Evolutionary conservation across 2,113 vertebrate genomes (phyloP).

Genomic region (Carollia perspicillata): DNA sequence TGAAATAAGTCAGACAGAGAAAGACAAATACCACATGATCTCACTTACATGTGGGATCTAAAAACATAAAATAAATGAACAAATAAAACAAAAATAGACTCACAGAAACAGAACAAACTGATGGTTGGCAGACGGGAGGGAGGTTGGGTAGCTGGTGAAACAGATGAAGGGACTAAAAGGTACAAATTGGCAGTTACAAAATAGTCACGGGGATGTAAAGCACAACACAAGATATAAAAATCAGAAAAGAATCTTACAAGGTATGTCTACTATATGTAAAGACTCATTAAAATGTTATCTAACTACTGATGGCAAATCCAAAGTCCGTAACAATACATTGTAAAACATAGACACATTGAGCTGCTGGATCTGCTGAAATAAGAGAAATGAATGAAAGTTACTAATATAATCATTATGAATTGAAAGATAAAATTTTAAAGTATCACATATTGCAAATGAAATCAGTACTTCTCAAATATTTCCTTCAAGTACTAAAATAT

Average conservation of each 20-base stretch:
- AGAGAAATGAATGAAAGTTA: not conserved
- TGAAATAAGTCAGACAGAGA: too few relatives aligned
- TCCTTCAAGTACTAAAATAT: not conserved
- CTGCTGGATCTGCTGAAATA: not conserved
- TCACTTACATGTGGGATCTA: too few relatives aligned
- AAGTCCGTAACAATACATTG: not conserved
- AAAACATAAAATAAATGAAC: too few relatives aligned
- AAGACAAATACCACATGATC: too few relatives aligned
- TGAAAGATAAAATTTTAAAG: not conserved
- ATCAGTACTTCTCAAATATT: not conserved
- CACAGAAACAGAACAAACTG: too few relatives aligned
- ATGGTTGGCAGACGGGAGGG: too few relatives aligned
- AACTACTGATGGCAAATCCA: not conserved
- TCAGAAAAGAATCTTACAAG: not conserved
- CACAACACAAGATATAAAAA: not conserved
- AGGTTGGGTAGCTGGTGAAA: too few relatives aligned
- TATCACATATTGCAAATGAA: not conserved
- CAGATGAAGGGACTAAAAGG: too few relatives aligned
- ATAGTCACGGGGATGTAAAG: too few relatives aligned
- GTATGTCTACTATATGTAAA: not conserved
- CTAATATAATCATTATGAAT: not conserved
- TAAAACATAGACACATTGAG: not conserved
- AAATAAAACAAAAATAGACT: too few relatives aligned
- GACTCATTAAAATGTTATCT: conserved; percentile 7
- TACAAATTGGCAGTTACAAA: too few relatives aligned